Conservation (phyloP, 2,113 vertebrate species). For the Taxidea taxus region DNA sequence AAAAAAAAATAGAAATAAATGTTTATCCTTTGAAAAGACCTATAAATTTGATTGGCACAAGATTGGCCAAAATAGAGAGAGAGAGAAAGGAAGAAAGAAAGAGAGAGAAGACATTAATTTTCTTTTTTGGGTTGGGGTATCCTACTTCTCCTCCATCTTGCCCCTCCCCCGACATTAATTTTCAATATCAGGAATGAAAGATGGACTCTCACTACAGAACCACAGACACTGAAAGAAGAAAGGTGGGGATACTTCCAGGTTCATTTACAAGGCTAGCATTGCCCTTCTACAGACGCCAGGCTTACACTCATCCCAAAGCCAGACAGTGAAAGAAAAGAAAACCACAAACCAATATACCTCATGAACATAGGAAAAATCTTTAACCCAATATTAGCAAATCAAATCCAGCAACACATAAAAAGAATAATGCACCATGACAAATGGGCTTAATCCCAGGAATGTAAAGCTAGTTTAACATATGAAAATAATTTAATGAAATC, state of each 20-base stretch:
- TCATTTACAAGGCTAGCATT: not conserved
- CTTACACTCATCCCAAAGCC: not conserved
- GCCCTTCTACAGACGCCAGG: not conserved
- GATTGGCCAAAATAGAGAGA: too few species aligned
- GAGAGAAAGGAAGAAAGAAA: too few species aligned
- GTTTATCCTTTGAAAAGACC: not conserved
- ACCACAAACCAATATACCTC: not conserved
- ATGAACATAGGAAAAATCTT: not conserved
- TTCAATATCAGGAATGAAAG: not conserved
- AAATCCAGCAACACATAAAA: not conserved
- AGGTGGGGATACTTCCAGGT: not conserved
- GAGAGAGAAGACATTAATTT: not conserved
- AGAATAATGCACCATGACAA: not conserved
- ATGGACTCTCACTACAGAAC: not conserved
- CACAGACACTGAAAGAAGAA: not conserved
- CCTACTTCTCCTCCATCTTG: too few species aligned
- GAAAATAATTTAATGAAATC: not conserved
- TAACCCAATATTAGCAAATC: not conserved
- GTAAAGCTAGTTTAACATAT: not conserved
- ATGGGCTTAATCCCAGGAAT: not conserved
- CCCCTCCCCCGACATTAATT: not conserved
- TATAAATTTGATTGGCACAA: not conserved
- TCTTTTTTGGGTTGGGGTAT: too few species aligned
- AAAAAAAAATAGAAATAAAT: not conserved
- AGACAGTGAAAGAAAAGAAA: not conserved